Evolutionary conservation across 2,888 invertebrate species (phyloP), one percentile per base, ranked within the genome.

Genomic region (Linnaemya tessellans): DNA sequence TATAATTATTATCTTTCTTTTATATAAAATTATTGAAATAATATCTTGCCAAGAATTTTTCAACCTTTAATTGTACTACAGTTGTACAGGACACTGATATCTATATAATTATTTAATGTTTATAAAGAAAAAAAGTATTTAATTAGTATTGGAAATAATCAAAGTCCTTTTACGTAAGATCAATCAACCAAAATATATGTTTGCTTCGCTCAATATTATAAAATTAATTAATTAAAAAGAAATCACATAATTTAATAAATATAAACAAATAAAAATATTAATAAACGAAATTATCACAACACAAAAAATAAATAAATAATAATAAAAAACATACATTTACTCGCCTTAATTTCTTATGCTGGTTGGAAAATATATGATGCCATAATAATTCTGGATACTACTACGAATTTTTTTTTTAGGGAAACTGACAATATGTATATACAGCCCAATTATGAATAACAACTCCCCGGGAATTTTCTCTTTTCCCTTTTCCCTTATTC

Each of bases 1-100:
- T 78, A 41, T 60, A 38, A 9, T 25, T 64, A 25, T 56, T 60
- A n/a, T n/a, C n/a, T n/a, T n/a, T n/a, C n/a, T 25, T 60, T 62
- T 65, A 49, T 62, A 64, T 58, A 58, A 74, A 64, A 64, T 51
- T 60, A 43, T 43, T n/a, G 25, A 65, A 80, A 20, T 41, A 80
- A 74, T 67, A 85, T 85, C 85, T 85, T 85, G 85, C 85, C 85
- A 82, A 82, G 79, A 75, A 84, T 71, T 80, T 71, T 80, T 74
- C 43, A 71, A 78, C 13, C 30, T 71, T 64, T 41, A 67, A 78
- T 83, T 78, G 82, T 71, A 43, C 1, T 49, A 38, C 38, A 65
- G 15, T 71, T 77, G 77, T 82, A 77, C 64, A 71, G 64, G 54
- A 70, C 60, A 49, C 35, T 38, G 58, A 38, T 65, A 71, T 74